Evolutionary conservation across 2,113 vertebrate species (phyloP).

Genomic region (Mustela nigripes): DNA sequence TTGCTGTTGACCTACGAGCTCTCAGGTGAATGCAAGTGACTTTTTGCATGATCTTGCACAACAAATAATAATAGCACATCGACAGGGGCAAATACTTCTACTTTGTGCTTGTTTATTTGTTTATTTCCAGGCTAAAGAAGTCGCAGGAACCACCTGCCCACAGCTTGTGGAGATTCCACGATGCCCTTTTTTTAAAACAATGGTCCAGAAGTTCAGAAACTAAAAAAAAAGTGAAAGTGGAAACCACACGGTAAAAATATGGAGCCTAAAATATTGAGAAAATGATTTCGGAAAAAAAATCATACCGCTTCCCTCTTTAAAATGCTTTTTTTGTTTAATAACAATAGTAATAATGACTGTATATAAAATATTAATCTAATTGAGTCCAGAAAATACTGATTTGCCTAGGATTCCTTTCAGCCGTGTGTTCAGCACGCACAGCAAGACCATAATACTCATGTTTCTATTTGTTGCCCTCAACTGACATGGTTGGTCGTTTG

Average conservation of each 20-base stretch:
- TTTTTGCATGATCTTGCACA: conserved; percentile 71
- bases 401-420: conserved; percentile 75
- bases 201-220: conserved; percentile 15
- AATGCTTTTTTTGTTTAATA: neutral
- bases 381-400: conserved; percentile 59
- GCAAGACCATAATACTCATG: conserved; percentile 24
- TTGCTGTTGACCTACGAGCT: neutral
- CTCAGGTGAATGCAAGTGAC: conserved; percentile 5
- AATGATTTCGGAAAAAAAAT: conserved; percentile 55
- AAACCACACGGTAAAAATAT: conserved; percentile 9
- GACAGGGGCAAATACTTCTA: conserved; percentile 46
- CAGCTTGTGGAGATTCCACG: conserved; percentile 8
- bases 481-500: conserved; percentile 72
- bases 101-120: conserved; percentile 78
- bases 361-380: conserved; percentile 63
- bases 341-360: neutral
- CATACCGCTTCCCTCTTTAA: neutral
- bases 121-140: conserved; percentile 70
- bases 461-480: conserved; percentile 76
- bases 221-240: neutral
- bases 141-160: conserved; percentile 1
- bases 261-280: neutral
- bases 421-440: conserved; percentile 5
- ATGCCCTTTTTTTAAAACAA: neutral
- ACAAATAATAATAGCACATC: conserved; percentile 28